phyloP scores from a whole-genome alignment of 2,113 vertebrate species.

The Cyprinodon tularosa region DNA sequence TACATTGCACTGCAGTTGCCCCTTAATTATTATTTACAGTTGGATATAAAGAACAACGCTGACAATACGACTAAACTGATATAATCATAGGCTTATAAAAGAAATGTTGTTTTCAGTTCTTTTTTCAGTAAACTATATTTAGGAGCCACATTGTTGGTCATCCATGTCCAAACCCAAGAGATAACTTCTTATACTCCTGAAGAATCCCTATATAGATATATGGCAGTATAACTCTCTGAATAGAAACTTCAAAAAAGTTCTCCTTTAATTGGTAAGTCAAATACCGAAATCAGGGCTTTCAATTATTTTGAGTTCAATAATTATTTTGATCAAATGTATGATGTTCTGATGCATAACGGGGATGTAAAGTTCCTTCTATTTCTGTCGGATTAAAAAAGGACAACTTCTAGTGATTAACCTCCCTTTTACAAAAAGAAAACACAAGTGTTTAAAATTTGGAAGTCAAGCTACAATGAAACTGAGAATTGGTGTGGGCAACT shows the following conservation, averaged over 20 bases:
- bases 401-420: background rate
- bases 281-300: background rate
- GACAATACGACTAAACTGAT: constrained; percentile 46
- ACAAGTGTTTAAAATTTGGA: too few relatives aligned
- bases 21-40: constrained; percentile 22
- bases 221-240: background rate
- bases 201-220: background rate
- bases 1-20: constrained; percentile 16
- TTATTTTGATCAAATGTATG: background rate
- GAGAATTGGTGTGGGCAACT: too few relatives aligned
- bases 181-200: too few relatives aligned
- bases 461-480: too few relatives aligned
- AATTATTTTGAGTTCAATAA: background rate
- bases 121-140: background rate
- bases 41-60: constrained; percentile 53
- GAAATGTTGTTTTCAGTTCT: constrained; percentile 9
- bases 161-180: background rate
- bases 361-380: background rate
- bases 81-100: too few relatives aligned
- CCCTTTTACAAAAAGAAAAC: too few relatives aligned
- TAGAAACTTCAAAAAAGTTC: background rate
- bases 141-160: background rate
- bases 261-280: background rate
- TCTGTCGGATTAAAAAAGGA: background rate
- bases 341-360: background rate